phyloP scores from a whole-genome alignment of 2,113 vertebrate species.

The Heterochromis multidens region DNA sequence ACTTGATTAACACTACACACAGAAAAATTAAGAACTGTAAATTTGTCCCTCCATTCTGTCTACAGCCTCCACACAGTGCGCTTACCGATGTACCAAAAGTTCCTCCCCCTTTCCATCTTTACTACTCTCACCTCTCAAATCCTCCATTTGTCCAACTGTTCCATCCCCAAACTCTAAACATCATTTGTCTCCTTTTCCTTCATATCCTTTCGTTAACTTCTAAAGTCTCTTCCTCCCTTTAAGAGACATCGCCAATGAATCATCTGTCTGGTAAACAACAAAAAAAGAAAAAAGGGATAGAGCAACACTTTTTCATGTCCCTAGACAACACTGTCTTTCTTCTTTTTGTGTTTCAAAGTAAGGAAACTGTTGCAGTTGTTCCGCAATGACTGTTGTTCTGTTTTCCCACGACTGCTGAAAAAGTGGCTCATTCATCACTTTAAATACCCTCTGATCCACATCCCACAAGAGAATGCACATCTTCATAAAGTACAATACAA shows the following conservation, averaged over 20 bases:
- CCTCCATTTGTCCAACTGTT: neutral
- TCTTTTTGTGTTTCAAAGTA: conserved; percentile 33
- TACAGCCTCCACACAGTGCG: neutral
- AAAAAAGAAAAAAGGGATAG: neutral
- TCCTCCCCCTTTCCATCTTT: neutral
- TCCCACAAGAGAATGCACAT: conserved; percentile 10
- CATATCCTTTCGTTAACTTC: conserved; percentile 9
- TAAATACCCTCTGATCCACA: conserved; percentile 33
- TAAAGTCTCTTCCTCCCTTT: neutral
- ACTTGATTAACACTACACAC: neutral
- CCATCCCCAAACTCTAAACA: neutral
- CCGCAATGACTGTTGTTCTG: conserved; percentile 26
- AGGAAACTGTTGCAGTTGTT: conserved; percentile 37
- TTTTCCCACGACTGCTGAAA: conserved; percentile 23
- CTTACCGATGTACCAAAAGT: neutral
- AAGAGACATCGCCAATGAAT: conserved; percentile 41
- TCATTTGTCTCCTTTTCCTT: neutral
- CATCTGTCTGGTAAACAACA: conserved; percentile 30
- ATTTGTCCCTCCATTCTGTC: neutral
- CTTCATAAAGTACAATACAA: neutral
- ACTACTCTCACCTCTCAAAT: neutral
- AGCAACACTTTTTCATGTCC: conserved; percentile 23
- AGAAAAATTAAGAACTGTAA: neutral
- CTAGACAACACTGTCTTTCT: conserved; percentile 33
- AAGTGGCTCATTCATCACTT: conserved; percentile 54